phyloP scores from a whole-genome alignment of 2,888 invertebrate genomes.

The Keiferia lycopersicella region DNA sequence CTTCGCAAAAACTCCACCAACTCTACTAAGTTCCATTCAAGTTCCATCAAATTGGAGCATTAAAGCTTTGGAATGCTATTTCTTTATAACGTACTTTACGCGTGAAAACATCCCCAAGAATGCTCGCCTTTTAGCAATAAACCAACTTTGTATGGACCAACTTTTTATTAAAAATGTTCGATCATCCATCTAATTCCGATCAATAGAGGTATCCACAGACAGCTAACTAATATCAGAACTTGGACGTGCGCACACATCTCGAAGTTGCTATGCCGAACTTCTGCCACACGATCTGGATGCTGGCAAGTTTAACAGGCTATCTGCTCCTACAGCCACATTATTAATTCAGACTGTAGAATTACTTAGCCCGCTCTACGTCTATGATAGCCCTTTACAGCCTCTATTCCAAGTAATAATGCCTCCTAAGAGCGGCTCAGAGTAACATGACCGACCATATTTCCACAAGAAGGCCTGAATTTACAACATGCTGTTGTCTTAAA shows the following conservation, averaged over 20 bases:
- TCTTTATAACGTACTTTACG: background rate
- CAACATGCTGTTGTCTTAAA: constrained; percentile 9
- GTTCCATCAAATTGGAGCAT: constrained; percentile 51
- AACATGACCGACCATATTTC: constrained; percentile 7
- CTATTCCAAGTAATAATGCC: background rate
- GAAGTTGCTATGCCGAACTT: constrained; percentile 37
- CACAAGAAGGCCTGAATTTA: constrained; percentile 13
- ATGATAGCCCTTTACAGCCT: constrained; percentile 8
- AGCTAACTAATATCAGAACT: constrained; percentile 35
- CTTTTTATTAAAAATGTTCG: constrained; percentile 44
- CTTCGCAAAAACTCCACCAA: constrained; percentile 53
- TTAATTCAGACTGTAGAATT: constrained; percentile 20
- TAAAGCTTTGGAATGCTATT: background rate
- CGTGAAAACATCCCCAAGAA: background rate
- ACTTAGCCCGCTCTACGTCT: constrained; percentile 9
- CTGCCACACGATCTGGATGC: constrained; percentile 18
- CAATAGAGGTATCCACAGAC: constrained; percentile 12
- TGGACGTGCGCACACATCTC: constrained; percentile 26
- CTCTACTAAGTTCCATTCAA: constrained; percentile 50
- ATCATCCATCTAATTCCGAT: constrained; percentile 31
- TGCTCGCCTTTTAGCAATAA: constrained; percentile 6
- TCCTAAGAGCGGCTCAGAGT: constrained; percentile 8
- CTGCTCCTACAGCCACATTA: constrained; percentile 16
- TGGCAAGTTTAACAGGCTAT: constrained; percentile 21
- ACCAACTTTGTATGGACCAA: constrained; percentile 16